Evolutionary conservation across 2,113 vertebrate species (phyloP), one percentile per base, ranked within the genome.

Genomic region (Malurus cyaneus): DNA sequence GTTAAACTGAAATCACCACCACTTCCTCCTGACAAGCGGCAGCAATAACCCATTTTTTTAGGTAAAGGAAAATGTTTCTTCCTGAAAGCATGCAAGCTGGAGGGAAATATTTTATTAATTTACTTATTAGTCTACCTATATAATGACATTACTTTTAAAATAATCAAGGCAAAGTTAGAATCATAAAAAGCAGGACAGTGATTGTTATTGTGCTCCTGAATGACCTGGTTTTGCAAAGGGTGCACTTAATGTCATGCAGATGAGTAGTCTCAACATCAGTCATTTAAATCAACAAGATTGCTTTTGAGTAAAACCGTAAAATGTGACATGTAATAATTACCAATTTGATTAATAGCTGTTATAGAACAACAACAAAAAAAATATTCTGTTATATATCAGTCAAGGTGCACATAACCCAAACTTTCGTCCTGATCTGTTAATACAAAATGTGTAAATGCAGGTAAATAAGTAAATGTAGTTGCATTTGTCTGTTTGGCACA

Each of bases 1-100:
- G 60, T 49, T 88, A 44, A 80, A 77, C 36, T 80, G 26, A 92
- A 93, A 56, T 90, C 50, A 94, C 65, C 61, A 90, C 82, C 80
- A 95, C 95, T 97, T 96, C 93, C 94, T 93, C 86, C 60, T 92
- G 14, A 62, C 24, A 53, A 71, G 72, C 19, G 80, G 34, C 34
- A 83, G 54, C 7, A 65, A 60, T 34, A 89, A 73, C 29, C 31
- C 80, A 32, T 0, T 49, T 52, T 76, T 67, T 88, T 56, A 83
- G 4, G 6, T 52, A 86, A 67, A 77, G 56, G 15, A 74, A 92
- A 62, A 60, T n/a, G 39, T 56, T 95, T 65, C 60, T 60, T 71
- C 69, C 44, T 86, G 71, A 74, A 89, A 87, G 61, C 7, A 28
- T 6, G 36, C 34, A 73, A 77, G 16, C 16, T 50, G 15, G 12